A percentile compares a stretch with the other conserved stretches of the same genome.
phyloP scores from a whole-genome alignment of 2,888 invertebrate genomes.

The Amorpha juglandis region DNA sequence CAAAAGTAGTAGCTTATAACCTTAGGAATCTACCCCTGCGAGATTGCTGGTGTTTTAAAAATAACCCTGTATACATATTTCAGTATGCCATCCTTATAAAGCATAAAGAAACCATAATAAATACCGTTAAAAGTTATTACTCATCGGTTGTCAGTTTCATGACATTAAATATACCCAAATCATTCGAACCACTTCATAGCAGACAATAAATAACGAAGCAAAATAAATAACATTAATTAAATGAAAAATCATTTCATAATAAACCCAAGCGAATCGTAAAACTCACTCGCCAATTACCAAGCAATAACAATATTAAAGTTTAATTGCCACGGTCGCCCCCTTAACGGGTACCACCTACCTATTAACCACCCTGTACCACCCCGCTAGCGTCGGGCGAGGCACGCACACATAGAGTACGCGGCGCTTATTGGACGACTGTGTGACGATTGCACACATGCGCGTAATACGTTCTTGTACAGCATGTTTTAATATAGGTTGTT shows the following conservation, averaged over 20 bases:
- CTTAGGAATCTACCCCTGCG: no score
- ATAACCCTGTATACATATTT: no score
- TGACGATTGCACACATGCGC: conserved; percentile 25
- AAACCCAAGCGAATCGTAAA: conserved; percentile 28
- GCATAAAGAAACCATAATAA: no score
- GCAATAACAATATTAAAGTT: conserved; percentile 56
- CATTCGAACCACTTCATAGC: neutral
- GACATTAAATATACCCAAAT: no score
- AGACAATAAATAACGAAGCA: neutral
- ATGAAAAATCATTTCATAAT: conserved; percentile 22
- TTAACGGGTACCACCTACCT: conserved; percentile 42
- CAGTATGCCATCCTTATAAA: no score
- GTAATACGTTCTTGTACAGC: conserved; percentile 8
- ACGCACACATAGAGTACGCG: conserved; percentile 48
- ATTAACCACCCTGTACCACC: conserved; percentile 37
- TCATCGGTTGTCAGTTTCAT: no score
- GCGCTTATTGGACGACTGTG: conserved; percentile 49
- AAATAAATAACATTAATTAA: conserved; percentile 24
- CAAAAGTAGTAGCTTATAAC: no score
- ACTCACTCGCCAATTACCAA: conserved; percentile 43
- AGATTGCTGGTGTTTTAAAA: no score
- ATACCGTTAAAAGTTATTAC: no score
- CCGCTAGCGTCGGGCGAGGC: conserved; percentile 25
- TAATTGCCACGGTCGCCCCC: conserved; percentile 47
- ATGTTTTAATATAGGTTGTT: neutral